Base-by-base conservation (phyloP, 2,888 invertebrate genomes). In the Uloborus plumipes region DNA sequence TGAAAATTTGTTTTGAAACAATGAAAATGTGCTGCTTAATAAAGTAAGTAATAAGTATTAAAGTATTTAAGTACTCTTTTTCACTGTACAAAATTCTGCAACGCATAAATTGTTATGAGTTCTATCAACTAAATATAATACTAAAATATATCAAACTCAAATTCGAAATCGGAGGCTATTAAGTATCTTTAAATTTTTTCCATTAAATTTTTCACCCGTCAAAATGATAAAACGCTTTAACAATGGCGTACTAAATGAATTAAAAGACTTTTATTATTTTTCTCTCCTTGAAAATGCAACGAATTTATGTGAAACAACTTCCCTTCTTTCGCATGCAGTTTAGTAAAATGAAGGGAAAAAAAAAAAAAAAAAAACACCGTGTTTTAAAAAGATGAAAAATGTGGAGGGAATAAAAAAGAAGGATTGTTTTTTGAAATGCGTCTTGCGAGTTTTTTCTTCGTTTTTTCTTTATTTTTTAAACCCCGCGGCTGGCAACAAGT, bases 401-500 rank as follows among this genome's bases (percentile, higher is more conserved):
- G 58, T 74, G 39, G 66, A 26, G 76, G 39, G 26, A 18, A n/a
- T n/a, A 13, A 18, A 62, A 58, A 67, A 39, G 53, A 64, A 64
- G 39, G 49, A 47, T 70, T 70, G 55, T 71, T 61, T 71, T 71
- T 61, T 47, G 58, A 61, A 71, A 58, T 79, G 16, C 70, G 50
- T n/a, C 76, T 26, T 31, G 39, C 50, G 59, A 39, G 59, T n/a
- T 58, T 73, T 61, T 49, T 55, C 15, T 39, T 39, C 39, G 39
- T 49, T 53, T 55, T 31, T 20, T 13, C 31, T 47, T 22, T 65
- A 50, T 74, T 79, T 74, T 69, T 67, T 59, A 15, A 67, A 67
- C 74, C 74, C 80, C 49, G 74, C 62, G 74, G 74, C 80, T 80
- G 80, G 80, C 80, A 80, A 80, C 80, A 80, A 80, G 80, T 80